These are phyloP conservation scores for Trissonchulus latispiculum DNA, from an alignment of 2,888 invertebrate genomes.

Conservation along the genomic window DNA sequence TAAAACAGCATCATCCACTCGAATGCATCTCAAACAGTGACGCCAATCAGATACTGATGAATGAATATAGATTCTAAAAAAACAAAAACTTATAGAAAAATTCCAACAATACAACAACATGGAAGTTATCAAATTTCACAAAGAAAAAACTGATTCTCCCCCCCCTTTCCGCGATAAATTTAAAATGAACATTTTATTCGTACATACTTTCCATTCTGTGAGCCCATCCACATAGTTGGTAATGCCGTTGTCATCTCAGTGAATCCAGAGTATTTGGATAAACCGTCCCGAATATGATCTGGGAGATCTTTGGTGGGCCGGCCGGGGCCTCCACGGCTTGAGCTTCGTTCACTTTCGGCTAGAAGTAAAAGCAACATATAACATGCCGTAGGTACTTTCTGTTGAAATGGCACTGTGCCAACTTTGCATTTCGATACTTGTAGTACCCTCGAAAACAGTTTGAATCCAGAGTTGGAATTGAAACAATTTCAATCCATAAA, in stretches of 20 bases:
- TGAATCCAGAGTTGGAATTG: too few species aligned
- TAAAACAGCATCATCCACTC: constrained; percentile 82
- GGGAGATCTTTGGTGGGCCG: constrained; percentile 25
- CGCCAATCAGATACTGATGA: constrained; percentile 87
- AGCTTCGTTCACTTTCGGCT: too few species aligned
- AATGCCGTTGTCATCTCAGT: constrained; percentile 70
- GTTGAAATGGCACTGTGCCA: too few species aligned
- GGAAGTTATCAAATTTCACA: background rate
- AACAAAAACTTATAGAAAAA: constrained; percentile 23
- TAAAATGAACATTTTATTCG: too few species aligned
- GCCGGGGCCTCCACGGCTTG: background rate
- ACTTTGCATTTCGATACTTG: too few species aligned
- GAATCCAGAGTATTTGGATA: constrained; percentile 50
- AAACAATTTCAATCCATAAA: too few species aligned
- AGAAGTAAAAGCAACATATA: too few species aligned
- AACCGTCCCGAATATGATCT: constrained; percentile 39
- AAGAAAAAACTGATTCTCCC: background rate
- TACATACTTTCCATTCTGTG: constrained; percentile 66
- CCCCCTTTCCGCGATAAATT: too few species aligned
- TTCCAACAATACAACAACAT: background rate
- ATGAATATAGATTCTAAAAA: constrained; percentile 73
- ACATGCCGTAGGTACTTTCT: too few species aligned
- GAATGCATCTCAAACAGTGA: constrained; percentile 71
- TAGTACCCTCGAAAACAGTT: too few species aligned
- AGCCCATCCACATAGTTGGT: constrained; percentile 99